Conservation (phyloP, 1,140 invertebrate species). For the Calycopis cecrops region DNA sequence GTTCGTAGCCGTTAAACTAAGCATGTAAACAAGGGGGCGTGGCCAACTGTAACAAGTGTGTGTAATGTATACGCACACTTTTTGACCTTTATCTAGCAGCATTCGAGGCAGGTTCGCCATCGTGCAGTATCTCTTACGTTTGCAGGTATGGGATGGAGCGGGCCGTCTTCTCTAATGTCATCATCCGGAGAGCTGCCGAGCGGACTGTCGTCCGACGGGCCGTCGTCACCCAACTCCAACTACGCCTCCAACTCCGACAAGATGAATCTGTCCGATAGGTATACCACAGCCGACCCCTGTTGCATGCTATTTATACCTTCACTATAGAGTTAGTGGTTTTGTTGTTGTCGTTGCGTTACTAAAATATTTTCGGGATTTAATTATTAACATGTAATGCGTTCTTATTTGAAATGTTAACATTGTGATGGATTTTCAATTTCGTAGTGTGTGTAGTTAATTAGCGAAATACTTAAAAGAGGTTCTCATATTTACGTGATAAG, state of each 20-base stretch:
- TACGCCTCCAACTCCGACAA: slow-evolving; percentile 54
- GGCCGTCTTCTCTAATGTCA: slow-evolving; percentile 77
- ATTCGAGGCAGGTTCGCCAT: too few species aligned
- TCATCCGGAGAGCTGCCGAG: slow-evolving; percentile 66
- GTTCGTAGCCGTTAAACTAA: too few species aligned
- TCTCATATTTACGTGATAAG: too few species aligned
- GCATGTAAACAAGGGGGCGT: too few species aligned
- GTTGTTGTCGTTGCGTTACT: slow-evolving; percentile 6
- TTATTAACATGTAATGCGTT: too few species aligned
- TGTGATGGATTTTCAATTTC: too few species aligned
- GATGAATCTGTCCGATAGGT: slow-evolving; percentile 37
- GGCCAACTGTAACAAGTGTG: slow-evolving; percentile 7
- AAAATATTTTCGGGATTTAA: slow-evolving; percentile 7
- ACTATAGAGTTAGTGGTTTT: slow-evolving; percentile 12
- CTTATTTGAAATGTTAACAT: too few species aligned
- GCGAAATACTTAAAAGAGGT: too few species aligned
- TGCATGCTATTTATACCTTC: slow-evolving; percentile 7
- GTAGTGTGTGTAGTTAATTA: too few species aligned
- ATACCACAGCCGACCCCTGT: slow-evolving; percentile 6
- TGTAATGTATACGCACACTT: not conserved
- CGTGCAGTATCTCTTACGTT: not conserved
- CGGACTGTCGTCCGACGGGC: slow-evolving; percentile 64
- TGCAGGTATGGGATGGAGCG: slow-evolving; percentile 76
- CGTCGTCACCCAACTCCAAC: slow-evolving; percentile 68
- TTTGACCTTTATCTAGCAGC: too few species aligned